phyloP scores from a whole-genome alignment of 2,888 invertebrate genomes.

The Acanthosoma haemorrhoidale region DNA sequence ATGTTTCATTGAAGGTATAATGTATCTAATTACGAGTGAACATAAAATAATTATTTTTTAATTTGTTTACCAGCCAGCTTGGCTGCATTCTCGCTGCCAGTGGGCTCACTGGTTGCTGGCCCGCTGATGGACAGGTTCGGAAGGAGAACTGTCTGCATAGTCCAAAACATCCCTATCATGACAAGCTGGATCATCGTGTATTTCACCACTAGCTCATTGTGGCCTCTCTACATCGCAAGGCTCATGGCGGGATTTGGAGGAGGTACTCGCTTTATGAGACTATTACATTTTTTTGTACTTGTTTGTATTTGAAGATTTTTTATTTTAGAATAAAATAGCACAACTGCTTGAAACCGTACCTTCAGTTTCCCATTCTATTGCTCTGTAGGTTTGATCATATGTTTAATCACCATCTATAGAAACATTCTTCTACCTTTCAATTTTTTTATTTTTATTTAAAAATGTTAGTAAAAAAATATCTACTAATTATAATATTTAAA shows the following conservation, averaged over 20 bases:
- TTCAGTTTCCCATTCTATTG: neutral
- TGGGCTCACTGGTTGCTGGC: conserved; percentile 53
- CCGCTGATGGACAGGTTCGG: conserved; percentile 56
- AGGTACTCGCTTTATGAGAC: conserved; percentile 45
- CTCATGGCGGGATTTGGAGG: conserved; percentile 52
- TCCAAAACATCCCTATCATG: conserved; percentile 49
- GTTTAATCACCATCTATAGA: no score
- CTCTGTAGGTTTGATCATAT: no score
- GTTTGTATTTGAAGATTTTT: neutral
- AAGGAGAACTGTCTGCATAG: conserved; percentile 49
- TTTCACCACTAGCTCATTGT: conserved; percentile 45
- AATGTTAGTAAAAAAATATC: no score
- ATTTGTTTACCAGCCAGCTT: conserved; percentile 56
- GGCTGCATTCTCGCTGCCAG: conserved; percentile 52
- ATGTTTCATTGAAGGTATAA: no score
- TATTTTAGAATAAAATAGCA: neutral
- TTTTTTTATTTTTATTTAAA: no score
- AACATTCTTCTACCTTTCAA: no score
- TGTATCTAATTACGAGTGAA: no score
- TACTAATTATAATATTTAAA: no score
- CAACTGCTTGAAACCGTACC: neutral
- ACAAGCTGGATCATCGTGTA: conserved; percentile 51
- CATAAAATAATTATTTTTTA: no score
- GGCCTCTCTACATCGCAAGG: conserved; percentile 50
- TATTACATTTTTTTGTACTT: neutral